Evolutionary conservation across 2,888 invertebrate species (phyloP).

Genomic region (Parnassius apollo): DNA sequence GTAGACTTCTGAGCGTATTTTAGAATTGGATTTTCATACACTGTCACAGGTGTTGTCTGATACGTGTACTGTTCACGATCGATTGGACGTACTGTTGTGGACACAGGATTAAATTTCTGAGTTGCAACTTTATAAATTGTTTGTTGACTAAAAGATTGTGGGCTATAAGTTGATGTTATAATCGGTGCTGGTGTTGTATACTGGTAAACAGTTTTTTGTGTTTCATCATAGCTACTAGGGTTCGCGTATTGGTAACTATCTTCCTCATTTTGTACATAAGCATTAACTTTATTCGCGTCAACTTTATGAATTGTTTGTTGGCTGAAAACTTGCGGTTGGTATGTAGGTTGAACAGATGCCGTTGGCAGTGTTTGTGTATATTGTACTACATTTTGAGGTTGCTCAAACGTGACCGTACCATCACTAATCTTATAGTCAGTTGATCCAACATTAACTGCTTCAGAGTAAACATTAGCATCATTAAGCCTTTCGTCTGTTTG

Average conservation of each 20-base stretch:
- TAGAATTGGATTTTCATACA: constrained; percentile 37
- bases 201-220: constrained; percentile 46
- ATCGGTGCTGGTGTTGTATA: constrained; percentile 51
- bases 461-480: constrained; percentile 24
- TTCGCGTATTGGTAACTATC: constrained; percentile 41
- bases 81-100: constrained; percentile 31
- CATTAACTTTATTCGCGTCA: constrained; percentile 49
- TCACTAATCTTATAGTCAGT: constrained; percentile 31
- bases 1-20: constrained; percentile 33
- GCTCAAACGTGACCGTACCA: constrained; percentile 37
- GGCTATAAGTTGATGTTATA: constrained; percentile 44
- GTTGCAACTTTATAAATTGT: constrained; percentile 43
- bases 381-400: constrained; percentile 35
- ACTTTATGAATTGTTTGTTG: constrained; percentile 61
- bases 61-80: constrained; percentile 14
- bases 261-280: constrained; percentile 42
- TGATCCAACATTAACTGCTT: constrained; percentile 14
- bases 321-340: constrained; percentile 52
- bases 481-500: constrained; percentile 57
- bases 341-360: constrained; percentile 40
- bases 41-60: constrained; percentile 33
- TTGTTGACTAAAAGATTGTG: constrained; percentile 60
- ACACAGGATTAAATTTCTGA: constrained; percentile 18
- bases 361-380: constrained; percentile 46
- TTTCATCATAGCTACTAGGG: constrained; percentile 51